Evolutionary conservation across 2,797 vertebrate genomes (phyloP), one percentile per base, ranked within the genome.

Genomic region (Galaxias olidus): DNA sequence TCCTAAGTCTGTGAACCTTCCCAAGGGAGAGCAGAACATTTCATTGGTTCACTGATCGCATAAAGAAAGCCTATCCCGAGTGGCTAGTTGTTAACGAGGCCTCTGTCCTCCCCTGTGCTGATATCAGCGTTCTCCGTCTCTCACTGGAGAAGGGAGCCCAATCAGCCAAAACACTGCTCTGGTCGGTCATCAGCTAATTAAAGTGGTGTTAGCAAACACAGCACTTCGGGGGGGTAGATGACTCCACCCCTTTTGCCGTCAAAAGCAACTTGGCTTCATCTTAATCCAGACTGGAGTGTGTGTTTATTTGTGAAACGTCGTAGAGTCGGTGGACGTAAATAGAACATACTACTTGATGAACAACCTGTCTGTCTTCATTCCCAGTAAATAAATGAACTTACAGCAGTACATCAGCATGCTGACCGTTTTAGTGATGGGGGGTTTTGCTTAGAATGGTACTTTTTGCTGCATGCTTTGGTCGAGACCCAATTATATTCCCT

Each of bases 161-260:
- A 60, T 81, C 67, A 47, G 60, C 13, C 30, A 17, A 64, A 52
- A 12, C 66, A 59, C 19, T 18, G 30, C 72, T 81, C 59, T 54
- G 63, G 64, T 78, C 57, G 66, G 66, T 79, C 77, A 76, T 84
- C 80, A 75, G 76, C 78, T 84, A 76, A 84, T 86, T 86, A 82
- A 75, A 73, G 49, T 11, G 65, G 68, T 60, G 66, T 82, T 80
- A 82, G 76, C 65, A 61, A 61, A 63, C 20, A 57, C 44, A 59
- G 52, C 61, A 65, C 66, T 45, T 61, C 51, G 13, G 52, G 57
- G 69, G 55, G 8, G 17, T 45, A 68, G 61, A 72, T 63, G 55
- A 63, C 61, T 19, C 60, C 55, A 56, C 12, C 51, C 67, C 75
- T 65, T 75, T 49, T 51, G 66, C 17, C 63, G 66, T 77, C 69